Evolutionary conservation across 2,797 vertebrate genomes (phyloP).

Genomic region (Glyptemys insculpta): DNA sequence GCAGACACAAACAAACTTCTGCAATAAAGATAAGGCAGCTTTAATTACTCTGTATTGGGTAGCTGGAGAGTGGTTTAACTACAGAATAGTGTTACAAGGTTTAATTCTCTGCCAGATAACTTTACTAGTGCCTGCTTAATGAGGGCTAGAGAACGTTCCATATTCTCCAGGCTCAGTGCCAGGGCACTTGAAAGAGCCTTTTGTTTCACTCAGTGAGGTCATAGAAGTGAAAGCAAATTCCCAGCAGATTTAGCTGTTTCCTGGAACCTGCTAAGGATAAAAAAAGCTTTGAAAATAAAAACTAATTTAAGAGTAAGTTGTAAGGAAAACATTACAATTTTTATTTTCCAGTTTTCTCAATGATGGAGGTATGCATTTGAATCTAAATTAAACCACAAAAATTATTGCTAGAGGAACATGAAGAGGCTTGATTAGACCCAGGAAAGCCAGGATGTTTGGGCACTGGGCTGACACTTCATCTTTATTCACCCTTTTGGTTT

Average conservation of each 20-base stretch:
- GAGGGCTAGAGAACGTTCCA: not conserved
- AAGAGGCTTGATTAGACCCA: not conserved
- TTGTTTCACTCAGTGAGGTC: slow-evolving; percentile 74
- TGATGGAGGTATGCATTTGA: not conserved
- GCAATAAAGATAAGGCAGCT: slow-evolving; percentile 27
- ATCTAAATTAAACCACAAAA: not conserved
- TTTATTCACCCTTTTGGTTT: not conserved
- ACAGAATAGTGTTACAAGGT: not conserved
- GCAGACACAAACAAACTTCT: not conserved
- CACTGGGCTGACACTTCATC: not conserved
- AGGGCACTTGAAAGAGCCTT: slow-evolving; percentile 74
- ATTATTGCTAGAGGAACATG: not conserved
- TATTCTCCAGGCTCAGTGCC: slow-evolving; percentile 21
- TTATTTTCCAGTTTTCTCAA: slow-evolving; percentile 27
- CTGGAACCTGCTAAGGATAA: slow-evolving; percentile 69
- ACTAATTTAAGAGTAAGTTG: slow-evolving; percentile 48
- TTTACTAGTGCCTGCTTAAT: slow-evolving; percentile 6
- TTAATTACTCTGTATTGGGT: not conserved
- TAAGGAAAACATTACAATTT: slow-evolving; percentile 60
- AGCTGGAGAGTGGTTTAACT: not conserved
- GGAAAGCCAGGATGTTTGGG: not conserved
- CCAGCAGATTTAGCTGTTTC: slow-evolving; percentile 69
- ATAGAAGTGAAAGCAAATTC: slow-evolving; percentile 70
- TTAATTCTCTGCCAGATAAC: slow-evolving; percentile 23
- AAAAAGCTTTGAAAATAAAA: slow-evolving; percentile 64